Base-by-base conservation (phyloP, 2,888 invertebrate genomes). In the Nasonovia ribisnigri region DNA sequence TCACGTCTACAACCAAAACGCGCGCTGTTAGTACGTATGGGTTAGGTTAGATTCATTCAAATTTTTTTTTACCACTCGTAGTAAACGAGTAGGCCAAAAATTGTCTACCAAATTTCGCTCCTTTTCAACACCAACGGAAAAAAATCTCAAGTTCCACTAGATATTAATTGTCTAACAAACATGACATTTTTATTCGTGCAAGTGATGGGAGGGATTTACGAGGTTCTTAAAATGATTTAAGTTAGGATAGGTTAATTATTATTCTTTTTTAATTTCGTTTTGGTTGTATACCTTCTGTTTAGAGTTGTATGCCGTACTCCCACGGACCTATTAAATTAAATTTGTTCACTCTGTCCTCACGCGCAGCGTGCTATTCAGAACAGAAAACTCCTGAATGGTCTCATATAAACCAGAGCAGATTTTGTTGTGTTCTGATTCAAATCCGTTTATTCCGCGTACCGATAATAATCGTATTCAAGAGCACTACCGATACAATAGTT, bases 1-100 rank as follows among this genome's bases (percentile, higher is more conserved):
- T 93, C 0, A 67, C 90, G 48, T 93, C 93, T 67, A 90, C 42
- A 90, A 93, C 43, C 43, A 48, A 46, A 57, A 86, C 46, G 46
- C 2, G 8, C n/a, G 6, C 24, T 0, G 42, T 54, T 36, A 26
- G 26, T 57, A 0, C 0, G 0, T 4, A 11, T 46, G 11, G 46
- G 46, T 46, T 11, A 46, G 10, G 46, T 46, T 46, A 46, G 46
- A 86, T 46, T 67, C 5, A 13, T 5, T 6, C 5, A 3, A n/a
- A n/a, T 13, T 67, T 67, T 67, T 67, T 51, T 54, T 54, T 51
- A 6, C 0, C 60, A 36, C n/a, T 10, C 5, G 6, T 6, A 16
- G 16, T 77, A 77, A 77, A 36, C 36, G 20, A 77, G 20, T 8
- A 36, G 0, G n/a, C 20, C 77, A 2, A 77, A 67, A 67, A 2